phyloP scores from a whole-genome alignment of 2,113 vertebrate species.

The Alethe castanea region DNA sequence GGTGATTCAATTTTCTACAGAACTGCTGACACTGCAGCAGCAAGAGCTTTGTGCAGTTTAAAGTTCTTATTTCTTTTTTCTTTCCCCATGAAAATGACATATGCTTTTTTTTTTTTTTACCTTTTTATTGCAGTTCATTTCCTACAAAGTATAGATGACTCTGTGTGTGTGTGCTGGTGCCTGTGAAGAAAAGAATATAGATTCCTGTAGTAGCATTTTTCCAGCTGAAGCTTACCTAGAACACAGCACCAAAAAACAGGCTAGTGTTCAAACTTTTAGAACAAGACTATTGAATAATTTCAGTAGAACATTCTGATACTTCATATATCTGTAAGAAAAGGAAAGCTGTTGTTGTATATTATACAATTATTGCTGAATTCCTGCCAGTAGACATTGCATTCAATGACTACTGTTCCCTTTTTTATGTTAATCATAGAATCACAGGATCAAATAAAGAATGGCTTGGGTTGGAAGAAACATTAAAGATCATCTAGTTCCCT shows the following conservation, averaged over 20 bases:
- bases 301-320: not conserved
- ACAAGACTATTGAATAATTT: not conserved
- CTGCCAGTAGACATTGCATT: not conserved
- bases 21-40: not conserved
- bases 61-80: not conserved
- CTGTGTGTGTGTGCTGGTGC: not conserved
- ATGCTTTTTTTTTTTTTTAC: not conserved
- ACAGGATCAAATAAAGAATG: not conserved
- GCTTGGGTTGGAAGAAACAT: not conserved
- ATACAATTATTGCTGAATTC: not conserved
- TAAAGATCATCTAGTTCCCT: not conserved
- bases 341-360: not conserved
- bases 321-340: not conserved
- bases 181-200: not conserved
- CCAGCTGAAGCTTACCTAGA: not conserved
- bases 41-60: not conserved
- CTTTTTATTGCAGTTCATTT: not conserved
- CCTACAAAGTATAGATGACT: not conserved
- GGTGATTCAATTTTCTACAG: not conserved
- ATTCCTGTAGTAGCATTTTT: not conserved
- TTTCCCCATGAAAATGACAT: not conserved
- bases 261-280: not conserved
- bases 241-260: not conserved
- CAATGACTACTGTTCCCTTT: not conserved
- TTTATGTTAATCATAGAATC: not conserved